Conservation (phyloP, 1,140 invertebrate genomes). For the Patella vulgata region DNA sequence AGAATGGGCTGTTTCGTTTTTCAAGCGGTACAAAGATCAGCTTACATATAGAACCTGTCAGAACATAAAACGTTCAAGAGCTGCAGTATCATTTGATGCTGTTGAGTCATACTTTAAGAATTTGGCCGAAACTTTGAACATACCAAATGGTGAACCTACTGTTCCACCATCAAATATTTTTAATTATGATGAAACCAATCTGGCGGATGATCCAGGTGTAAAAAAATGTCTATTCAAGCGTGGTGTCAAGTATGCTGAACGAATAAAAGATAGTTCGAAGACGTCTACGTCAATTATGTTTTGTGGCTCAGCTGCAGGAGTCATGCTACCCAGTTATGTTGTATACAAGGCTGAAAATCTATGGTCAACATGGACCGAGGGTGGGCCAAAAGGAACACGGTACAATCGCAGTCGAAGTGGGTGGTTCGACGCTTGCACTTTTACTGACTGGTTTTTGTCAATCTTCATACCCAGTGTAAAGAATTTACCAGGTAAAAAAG, state of each 20-base stretch:
- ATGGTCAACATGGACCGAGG: conserved; percentile 46
- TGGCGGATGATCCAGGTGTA: conserved; percentile 46
- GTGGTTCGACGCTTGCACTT: conserved; percentile 57
- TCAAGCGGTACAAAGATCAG: neutral
- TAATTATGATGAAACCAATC: conserved; percentile 1
- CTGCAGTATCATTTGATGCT: neutral
- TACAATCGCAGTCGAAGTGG: conserved; percentile 48
- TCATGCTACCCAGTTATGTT: conserved; percentile 36
- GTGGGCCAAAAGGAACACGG: conserved; percentile 43
- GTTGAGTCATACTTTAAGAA: neutral
- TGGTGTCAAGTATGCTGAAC: conserved; percentile 58
- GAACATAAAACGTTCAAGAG: conserved; percentile 12
- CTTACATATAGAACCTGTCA: conserved; percentile 3
- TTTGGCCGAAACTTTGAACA: neutral
- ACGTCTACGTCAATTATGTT: conserved; percentile 55
- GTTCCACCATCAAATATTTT: neutral
- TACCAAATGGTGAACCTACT: no score
- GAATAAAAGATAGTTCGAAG: conserved; percentile 52
- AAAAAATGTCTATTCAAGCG: conserved; percentile 46
- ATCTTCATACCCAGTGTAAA: conserved; percentile 41
- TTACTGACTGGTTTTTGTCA: conserved; percentile 54
- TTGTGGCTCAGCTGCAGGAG: conserved; percentile 45
- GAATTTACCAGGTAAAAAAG: conserved; percentile 46
- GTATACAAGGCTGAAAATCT: conserved; percentile 51
- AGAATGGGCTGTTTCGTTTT: conserved; percentile 8